Evolutionary conservation across 2,797 vertebrate species (phyloP), one percentile per base, ranked within the genome.

Genomic region (Phoebastria nigripes): DNA sequence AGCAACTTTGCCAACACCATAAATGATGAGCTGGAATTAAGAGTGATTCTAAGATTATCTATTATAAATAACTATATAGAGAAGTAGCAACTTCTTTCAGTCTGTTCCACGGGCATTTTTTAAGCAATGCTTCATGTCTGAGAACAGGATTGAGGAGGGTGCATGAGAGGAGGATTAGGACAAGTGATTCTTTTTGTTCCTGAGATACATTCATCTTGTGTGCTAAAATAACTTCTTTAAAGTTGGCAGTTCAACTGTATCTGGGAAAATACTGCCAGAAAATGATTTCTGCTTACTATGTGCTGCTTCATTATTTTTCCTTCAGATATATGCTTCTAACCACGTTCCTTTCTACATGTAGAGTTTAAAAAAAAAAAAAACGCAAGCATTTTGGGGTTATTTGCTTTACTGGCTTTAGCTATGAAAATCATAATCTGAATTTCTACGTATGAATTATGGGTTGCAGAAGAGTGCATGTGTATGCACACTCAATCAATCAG

Each of bases 21-120:
- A 96, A 96, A 82, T 86, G 82, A 94, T 95, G 93, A 92, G 76
- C 62, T 88, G 82, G 76, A 95, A 97, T 96, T 95, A 93, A 92
- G 31, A 88, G 76, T 70, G 55, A 93, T 94, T 97, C 77, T 81
- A 72, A 94, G 94, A 89, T 94, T 93, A 95, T 96, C 93, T 87
- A 76, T 97, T 95, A 96, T 86, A 95, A 91, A 83, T 92, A 96
- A 61, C 74, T 22, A 11, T 42, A 81, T 24, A 37, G 80, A 88
- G 87, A 65, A 92, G 82, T 26, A 87, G 79, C 79, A 91, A 46
- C 89, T 88, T 82, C 82, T 79, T 93, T 79, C 65, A 42, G 61
- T 83, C 89, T 86, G 70, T 96, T 93, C 69, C n/a, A 25, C 52
- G 37, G 62, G 65, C 73, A 26, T 92, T 94, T 94, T 69, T 94